Evolutionary conservation across 2,113 vertebrate species (phyloP).

Genomic region (Corydoras maculifer): DNA sequence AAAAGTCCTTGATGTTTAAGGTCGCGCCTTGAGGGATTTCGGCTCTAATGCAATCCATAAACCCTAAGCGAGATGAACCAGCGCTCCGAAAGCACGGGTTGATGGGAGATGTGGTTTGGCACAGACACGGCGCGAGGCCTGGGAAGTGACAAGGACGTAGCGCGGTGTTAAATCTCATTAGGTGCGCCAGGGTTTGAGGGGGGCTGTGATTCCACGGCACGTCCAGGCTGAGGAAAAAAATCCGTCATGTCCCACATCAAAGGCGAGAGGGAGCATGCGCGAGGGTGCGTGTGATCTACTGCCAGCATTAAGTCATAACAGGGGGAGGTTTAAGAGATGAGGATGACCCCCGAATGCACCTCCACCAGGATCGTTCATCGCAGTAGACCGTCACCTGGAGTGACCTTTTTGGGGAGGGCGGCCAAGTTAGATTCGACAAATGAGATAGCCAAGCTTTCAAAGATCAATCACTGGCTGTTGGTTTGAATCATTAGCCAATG

Average conservation of each 20-base stretch:
- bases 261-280: constrained; percentile 37
- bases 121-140: constrained; percentile 49
- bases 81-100: constrained; percentile 33
- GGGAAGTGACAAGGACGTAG: constrained; percentile 50
- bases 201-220: constrained; percentile 68
- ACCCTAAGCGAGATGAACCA: background rate
- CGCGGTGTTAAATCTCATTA: constrained; percentile 64
- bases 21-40: constrained; percentile 1
- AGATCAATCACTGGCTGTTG: background rate
- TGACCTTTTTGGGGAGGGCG: too few species aligned
- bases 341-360: constrained; percentile 11
- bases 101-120: constrained; percentile 58
- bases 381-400: too few species aligned
- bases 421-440: background rate
- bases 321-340: background rate
- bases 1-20: constrained; percentile 11
- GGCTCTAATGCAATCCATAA: background rate
- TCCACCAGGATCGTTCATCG: background rate
- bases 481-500: background rate
- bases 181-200: constrained; percentile 61
- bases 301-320: constrained; percentile 22
- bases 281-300: constrained; percentile 23
- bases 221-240: constrained; percentile 61
- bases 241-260: constrained; percentile 72
- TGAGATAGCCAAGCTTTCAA: background rate